Conservation (phyloP, 2,113 vertebrate species). For the Thalassarche chlororhynchos region DNA sequence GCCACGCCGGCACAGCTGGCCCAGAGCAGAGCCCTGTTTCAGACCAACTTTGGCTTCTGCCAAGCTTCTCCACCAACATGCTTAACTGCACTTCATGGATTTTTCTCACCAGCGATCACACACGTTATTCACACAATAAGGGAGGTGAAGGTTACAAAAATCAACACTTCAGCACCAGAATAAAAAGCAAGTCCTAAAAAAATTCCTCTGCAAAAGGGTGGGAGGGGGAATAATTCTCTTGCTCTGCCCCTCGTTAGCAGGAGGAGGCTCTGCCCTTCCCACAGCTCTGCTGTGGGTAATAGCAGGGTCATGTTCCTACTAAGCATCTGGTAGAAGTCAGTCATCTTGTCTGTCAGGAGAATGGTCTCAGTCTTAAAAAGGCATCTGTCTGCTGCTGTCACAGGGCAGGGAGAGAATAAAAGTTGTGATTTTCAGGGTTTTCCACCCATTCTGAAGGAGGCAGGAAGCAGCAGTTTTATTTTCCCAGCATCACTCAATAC, state of each 20-base stretch:
- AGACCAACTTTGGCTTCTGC: not conserved
- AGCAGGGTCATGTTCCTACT: not conserved
- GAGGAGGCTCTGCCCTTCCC: not conserved
- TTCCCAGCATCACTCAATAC: not conserved
- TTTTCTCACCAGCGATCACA: not conserved
- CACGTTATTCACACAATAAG: not conserved
- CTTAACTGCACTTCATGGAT: not conserved
- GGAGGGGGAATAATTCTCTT: not conserved
- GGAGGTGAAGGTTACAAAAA: not conserved
- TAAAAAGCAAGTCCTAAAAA: not conserved
- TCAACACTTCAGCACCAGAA: not conserved
- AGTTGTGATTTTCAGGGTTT: not conserved
- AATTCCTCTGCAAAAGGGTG: not conserved
- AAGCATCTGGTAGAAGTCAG: not conserved
- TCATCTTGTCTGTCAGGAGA: not conserved
- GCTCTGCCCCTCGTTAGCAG: not conserved
- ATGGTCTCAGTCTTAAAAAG: not conserved
- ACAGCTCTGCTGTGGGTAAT: not conserved
- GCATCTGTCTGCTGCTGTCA: not conserved
- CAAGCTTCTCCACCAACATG: not conserved
- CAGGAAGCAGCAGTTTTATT: not conserved
- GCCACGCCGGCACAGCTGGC: not conserved
- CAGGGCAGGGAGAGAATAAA: not conserved
- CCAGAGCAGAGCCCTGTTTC: not conserved
- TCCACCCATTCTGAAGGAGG: not conserved